These are phyloP conservation scores for Montipora efflorescens DNA, from an alignment of 64 coral and sea anemone species.

Conservation along the genomic window DNA sequence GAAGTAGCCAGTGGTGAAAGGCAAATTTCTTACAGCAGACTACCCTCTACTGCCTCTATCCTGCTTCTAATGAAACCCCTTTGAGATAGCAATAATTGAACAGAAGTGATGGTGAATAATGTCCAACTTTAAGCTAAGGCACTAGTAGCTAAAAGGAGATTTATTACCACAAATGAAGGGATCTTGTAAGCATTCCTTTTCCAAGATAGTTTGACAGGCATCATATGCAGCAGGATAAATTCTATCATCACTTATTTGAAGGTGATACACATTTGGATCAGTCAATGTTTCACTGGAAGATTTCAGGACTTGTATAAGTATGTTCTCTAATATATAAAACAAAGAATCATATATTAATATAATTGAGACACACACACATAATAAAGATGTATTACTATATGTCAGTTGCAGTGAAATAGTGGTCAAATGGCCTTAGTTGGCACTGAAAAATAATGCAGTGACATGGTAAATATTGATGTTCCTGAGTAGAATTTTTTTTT, in stretches of 20 bases:
- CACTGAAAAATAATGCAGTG: not conserved
- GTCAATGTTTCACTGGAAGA: not conserved
- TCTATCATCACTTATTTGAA: constrained; percentile 11
- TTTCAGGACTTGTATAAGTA: not conserved
- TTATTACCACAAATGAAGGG: constrained; percentile 28
- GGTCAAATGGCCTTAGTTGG: not conserved
- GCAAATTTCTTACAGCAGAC: too few relatives aligned
- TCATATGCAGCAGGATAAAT: constrained; percentile 15
- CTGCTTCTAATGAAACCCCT: too few relatives aligned
- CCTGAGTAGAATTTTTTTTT: too few relatives aligned
- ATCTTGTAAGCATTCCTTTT: constrained; percentile 22
- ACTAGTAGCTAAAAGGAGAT: not conserved
- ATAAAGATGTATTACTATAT: not conserved
- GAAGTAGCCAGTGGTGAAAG: too few relatives aligned
- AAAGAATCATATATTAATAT: not conserved
- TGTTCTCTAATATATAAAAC: not conserved
- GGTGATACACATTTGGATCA: not conserved
- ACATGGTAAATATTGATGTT: not conserved
- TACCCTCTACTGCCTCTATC: too few relatives aligned
- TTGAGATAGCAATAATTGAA: too few relatives aligned
- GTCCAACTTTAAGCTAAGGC: not conserved
- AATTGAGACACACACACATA: not conserved
- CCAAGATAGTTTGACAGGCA: constrained; percentile 15
- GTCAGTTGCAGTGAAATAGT: not conserved
- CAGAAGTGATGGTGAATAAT: not conserved